A percentile compares a stretch with the other conserved stretches of the same genome.
phyloP scores from a whole-genome alignment of 2,888 invertebrate species.

The Lacanobia wlatinum region DNA sequence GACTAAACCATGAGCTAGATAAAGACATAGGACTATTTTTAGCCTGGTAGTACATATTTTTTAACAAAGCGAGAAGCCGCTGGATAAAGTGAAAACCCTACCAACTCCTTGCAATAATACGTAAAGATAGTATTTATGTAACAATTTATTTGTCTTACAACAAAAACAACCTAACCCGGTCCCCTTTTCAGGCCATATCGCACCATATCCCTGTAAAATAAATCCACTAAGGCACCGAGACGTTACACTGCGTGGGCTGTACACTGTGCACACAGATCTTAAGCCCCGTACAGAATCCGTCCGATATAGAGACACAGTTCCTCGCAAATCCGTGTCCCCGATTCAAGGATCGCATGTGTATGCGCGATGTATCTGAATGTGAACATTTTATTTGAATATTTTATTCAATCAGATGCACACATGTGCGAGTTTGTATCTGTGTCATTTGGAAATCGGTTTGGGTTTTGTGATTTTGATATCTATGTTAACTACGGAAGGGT shows the following conservation, averaged over 20 bases:
- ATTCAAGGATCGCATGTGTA: conserved; percentile 44
- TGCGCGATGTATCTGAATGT: conserved; percentile 41
- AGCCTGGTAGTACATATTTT: too few relatives aligned
- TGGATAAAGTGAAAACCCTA: too few relatives aligned
- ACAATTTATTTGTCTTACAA: background rate
- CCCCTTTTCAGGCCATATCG: conserved; percentile 6
- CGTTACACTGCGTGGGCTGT: conserved; percentile 26
- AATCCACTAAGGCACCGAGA: conserved; percentile 25
- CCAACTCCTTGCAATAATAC: too few relatives aligned
- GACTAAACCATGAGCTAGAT: too few relatives aligned
- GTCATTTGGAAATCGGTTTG: conserved; percentile 25
- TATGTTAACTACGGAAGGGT: background rate
- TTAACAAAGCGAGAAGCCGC: too few relatives aligned
- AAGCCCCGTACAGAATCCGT: conserved; percentile 40
- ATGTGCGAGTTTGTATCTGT: conserved; percentile 37
- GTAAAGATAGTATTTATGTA: background rate
- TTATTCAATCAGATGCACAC: conserved; percentile 61
- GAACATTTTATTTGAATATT: conserved; percentile 64
- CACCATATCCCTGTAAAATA: conserved; percentile 29
- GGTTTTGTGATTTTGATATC: conserved; percentile 7
- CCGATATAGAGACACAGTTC: conserved; percentile 42
- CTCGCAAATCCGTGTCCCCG: conserved; percentile 52
- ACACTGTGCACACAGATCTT: conserved; percentile 17
- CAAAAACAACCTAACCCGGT: background rate
- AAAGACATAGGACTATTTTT: too few relatives aligned